A percentile compares a stretch with the other conserved stretches of the same genome.
These are phyloP conservation scores for Propithecus perrieri DNA, from an alignment of 2,797 vertebrate genomes.

Conservation along the genomic window DNA sequence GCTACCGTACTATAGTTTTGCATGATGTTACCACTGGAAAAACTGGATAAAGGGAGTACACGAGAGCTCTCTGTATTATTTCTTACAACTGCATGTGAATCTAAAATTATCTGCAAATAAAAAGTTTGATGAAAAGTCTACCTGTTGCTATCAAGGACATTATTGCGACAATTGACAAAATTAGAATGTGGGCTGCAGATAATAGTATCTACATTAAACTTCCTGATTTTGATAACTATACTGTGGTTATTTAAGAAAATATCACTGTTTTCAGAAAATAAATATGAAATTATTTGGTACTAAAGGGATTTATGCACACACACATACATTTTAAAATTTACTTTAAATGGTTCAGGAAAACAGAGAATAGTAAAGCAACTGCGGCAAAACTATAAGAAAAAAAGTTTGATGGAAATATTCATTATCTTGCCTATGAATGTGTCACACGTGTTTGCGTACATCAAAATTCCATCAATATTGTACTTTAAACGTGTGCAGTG, in stretches of 20 bases:
- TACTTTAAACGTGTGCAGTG: background rate
- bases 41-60: no score
- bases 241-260: background rate
- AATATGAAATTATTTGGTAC: background rate
- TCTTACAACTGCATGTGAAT: no score
- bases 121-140: no score
- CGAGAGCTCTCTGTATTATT: no score
- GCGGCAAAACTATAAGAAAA: constrained; percentile 20
- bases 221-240: background rate
- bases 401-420: background rate
- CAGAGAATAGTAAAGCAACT: background rate
- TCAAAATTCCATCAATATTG: constrained; percentile 10
- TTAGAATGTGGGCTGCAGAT: background rate
- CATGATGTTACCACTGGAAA: no score
- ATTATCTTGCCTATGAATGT: background rate
- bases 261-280: constrained; percentile 1
- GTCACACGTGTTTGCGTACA: background rate
- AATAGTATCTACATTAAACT: background rate
- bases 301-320: background rate
- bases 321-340: background rate
- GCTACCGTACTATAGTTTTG: no score
- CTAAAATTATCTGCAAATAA: no score
- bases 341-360: constrained; percentile 10
- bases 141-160: no score
- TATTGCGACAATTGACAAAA: no score